Evolutionary conservation across 2,888 invertebrate genomes (phyloP), one percentile per base, ranked within the genome.

Genomic region (Tachina lurida): DNA sequence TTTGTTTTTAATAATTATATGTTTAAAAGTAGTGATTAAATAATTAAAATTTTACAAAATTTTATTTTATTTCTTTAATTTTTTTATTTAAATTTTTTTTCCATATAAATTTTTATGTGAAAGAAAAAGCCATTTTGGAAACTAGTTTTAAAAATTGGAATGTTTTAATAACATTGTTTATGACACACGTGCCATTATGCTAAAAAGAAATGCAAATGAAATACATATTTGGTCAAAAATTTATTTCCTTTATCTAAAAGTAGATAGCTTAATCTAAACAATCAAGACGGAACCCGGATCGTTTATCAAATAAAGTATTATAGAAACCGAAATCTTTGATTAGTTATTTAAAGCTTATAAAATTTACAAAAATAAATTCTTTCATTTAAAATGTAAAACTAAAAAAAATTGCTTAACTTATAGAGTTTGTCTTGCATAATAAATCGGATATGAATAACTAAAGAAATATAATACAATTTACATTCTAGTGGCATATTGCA

Each of bases 1-100:
- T 54, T 58, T 70, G 47, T 49, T 79, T 63, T 58, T 39, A 39
- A 65, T 80, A 80, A 80, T 80, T 80, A 80, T 52, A 80, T 5
- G 49, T 67, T 67, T 67, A 56, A 74, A 49, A 58, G 58, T 22
- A 43, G 58, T 58, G 47, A 73, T 65, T 73, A 56, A 43, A 65
- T n/a, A 45, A 58, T 22, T 54, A 13, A 73, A 73, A 45, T 22
- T 68, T 68, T 52, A 15, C 17, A 5, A 39, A 17, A 7, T 17
- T 22, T 22, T 2, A 22, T 13, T 56, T 22, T 17, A 39, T 60
- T 54, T 54, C 31, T 7, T 54, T 7, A 8, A n/a, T 60, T 19
- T 54, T 17, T 54, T 19, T 0, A 41, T 10, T 41, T 31, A 4
- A n/a, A 41, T 41, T 39, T 15, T 49, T 15, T 49, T 3, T 15